phyloP scores from a whole-genome alignment of 2,113 vertebrate species.

The Phoxinus phoxinus region DNA sequence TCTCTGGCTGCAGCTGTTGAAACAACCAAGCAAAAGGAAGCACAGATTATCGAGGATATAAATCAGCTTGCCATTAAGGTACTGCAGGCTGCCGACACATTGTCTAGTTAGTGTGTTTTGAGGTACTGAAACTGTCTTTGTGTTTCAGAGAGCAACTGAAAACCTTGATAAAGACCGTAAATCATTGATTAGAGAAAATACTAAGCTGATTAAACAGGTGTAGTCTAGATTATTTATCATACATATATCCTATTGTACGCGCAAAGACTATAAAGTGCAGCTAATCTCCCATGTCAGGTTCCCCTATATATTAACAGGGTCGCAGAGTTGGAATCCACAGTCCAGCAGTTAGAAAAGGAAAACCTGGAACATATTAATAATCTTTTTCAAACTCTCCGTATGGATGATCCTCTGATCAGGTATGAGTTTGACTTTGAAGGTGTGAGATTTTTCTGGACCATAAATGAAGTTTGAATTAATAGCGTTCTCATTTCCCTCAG shows the following conservation, averaged over 20 bases:
- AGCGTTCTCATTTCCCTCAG: not conserved
- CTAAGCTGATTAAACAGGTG: conserved; percentile 83
- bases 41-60: conserved; percentile 65
- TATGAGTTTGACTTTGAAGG: conserved; percentile 51
- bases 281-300: conserved; percentile 65
- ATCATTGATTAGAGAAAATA: conserved; percentile 77
- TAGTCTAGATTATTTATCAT: conserved; percentile 28
- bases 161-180: conserved; percentile 70
- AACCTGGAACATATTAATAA: conserved; percentile 75
- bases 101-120: not conserved
- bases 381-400: conserved; percentile 64
- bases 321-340: conserved; percentile 66
- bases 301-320: conserved; percentile 71
- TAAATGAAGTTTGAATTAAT: not conserved
- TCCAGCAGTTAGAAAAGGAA: conserved; percentile 78
- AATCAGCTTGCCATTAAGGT: conserved; percentile 79
- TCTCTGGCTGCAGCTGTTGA: conserved; percentile 69
- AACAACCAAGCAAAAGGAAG: conserved; percentile 68
- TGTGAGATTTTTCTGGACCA: not conserved
- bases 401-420: conserved; percentile 69
- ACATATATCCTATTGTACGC: not conserved
- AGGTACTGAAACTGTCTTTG: not conserved
- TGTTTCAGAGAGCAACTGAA: conserved; percentile 72
- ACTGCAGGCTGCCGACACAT: conserved; percentile 11
- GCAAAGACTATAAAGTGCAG: not conserved